These are phyloP conservation scores for Odontamblyopus rebecca DNA, from an alignment of 2,797 vertebrate species.

Conservation along the genomic window DNA sequence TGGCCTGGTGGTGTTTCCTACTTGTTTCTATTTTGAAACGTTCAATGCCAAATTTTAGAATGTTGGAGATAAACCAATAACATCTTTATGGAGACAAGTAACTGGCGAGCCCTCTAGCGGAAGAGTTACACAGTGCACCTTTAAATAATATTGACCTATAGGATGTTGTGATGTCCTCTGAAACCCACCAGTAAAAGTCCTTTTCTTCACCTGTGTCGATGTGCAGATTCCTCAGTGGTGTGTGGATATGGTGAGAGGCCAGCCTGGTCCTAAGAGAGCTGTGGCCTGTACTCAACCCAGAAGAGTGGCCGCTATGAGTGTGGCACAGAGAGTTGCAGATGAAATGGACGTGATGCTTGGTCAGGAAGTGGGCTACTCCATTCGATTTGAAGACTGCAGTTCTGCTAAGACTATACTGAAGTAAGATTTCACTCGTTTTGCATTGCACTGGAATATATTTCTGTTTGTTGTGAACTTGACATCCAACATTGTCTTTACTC, in stretches of 20 bases:
- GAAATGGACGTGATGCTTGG: conserved; percentile 99
- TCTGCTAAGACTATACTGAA: conserved; percentile 98
- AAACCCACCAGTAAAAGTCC: too few relatives aligned
- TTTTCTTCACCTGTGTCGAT: conserved; percentile 4
- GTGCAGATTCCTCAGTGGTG: conserved; percentile 97
- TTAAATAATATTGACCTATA: too few relatives aligned
- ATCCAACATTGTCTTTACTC: conserved; percentile 10
- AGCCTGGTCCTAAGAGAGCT: conserved; percentile 91
- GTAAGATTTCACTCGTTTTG: conserved; percentile 71
- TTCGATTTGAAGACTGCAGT: conserved; percentile 98
- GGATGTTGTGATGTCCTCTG: too few relatives aligned
- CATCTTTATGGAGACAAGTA: too few relatives aligned
- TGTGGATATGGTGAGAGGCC: conserved; percentile 91
- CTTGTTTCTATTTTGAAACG: too few relatives aligned
- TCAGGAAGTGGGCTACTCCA: conserved; percentile 98
- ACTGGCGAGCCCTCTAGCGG: too few relatives aligned
- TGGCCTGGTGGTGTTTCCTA: too few relatives aligned
- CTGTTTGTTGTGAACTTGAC: neutral
- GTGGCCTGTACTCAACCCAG: conserved; percentile 97
- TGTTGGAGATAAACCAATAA: too few relatives aligned
- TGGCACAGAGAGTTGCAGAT: conserved; percentile 96
- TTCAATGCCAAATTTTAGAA: too few relatives aligned
- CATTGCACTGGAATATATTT: neutral
- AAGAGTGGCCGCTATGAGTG: conserved; percentile 97
- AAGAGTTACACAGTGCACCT: too few relatives aligned